Evolutionary conservation across 2,797 vertebrate species (phyloP).

Genomic region (Galago senegalensis): DNA sequence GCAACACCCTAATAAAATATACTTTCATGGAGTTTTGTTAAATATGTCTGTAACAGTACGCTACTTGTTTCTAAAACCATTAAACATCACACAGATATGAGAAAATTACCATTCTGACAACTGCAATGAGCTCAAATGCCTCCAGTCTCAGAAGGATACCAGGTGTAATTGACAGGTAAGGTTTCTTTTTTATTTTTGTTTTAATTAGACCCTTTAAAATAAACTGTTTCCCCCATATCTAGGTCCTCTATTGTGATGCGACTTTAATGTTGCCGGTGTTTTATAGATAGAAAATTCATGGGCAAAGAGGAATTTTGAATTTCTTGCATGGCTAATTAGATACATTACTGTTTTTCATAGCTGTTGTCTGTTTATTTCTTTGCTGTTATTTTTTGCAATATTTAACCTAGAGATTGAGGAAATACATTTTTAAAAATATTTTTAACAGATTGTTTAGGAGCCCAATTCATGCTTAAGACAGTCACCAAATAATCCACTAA

Average conservation of each 20-base stretch:
- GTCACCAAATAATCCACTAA: neutral
- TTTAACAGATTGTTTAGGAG: neutral
- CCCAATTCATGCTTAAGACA: neutral
- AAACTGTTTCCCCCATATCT: neutral
- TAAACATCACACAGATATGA: neutral
- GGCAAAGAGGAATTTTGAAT: neutral
- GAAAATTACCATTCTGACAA: constrained; percentile 24
- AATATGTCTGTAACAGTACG: constrained; percentile 35
- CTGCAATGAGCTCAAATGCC: neutral
- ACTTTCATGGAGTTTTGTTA: constrained; percentile 44
- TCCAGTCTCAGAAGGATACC: neutral
- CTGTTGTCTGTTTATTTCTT: neutral
- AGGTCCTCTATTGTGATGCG: neutral
- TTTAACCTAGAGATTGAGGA: neutral
- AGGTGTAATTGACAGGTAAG: constrained; percentile 38
- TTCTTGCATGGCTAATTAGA: neutral
- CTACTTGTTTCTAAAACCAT: constrained; percentile 15
- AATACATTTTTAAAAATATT: neutral
- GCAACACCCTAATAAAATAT: constrained; percentile 51
- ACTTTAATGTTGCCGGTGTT: neutral
- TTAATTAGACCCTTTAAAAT: constrained; percentile 5
- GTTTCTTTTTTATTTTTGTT: neutral
- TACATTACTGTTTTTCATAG: neutral
- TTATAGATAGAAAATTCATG: neutral
- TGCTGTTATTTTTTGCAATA: neutral